Percentiles rank a stretch among this genome's conserved stretches.
Evolutionary conservation across 2,797 vertebrate species (phyloP).

Genomic region (Thunnus albacares): DNA sequence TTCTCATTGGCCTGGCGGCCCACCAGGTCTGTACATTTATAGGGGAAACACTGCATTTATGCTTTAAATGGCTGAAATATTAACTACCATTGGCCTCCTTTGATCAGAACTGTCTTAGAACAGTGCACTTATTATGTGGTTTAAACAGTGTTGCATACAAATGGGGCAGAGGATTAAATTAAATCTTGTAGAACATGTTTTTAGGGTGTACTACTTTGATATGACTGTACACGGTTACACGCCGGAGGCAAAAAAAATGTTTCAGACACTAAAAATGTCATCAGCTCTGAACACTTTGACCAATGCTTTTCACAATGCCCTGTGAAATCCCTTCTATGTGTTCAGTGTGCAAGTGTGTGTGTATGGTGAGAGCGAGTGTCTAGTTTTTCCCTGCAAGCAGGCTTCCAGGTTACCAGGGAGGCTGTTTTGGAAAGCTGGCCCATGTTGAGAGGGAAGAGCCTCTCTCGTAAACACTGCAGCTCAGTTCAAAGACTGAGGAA

Average conservation of each 20-base stretch:
- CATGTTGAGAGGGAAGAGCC: slow-evolving; percentile 72
- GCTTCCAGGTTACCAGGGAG: slow-evolving; percentile 80
- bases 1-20: too few relatives aligned
- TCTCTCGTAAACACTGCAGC: slow-evolving; percentile 71
- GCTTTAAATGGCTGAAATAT: neutral
- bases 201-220: neutral
- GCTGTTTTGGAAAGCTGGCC: slow-evolving; percentile 87
- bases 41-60: neutral
- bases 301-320: slow-evolving; percentile 21
- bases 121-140: neutral
- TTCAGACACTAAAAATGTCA: slow-evolving; percentile 36
- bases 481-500: slow-evolving; percentile 70
- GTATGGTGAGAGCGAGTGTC: slow-evolving; percentile 20
- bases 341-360: slow-evolving; percentile 12
- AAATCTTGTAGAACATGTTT: neutral
- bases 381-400: slow-evolving; percentile 54
- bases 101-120: neutral
- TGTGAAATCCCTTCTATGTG: slow-evolving; percentile 31
- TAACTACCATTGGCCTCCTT: neutral
- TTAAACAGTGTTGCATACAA: slow-evolving; percentile 17
- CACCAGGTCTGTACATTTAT: too few relatives aligned
- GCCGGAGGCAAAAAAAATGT: slow-evolving; percentile 14
- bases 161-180: slow-evolving; percentile 15
- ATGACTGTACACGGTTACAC: neutral
- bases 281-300: slow-evolving; percentile 23